These are phyloP conservation scores for Triplophysa bombifrons DNA, from an alignment of 2,797 vertebrate genomes.

Conservation along the genomic window DNA sequence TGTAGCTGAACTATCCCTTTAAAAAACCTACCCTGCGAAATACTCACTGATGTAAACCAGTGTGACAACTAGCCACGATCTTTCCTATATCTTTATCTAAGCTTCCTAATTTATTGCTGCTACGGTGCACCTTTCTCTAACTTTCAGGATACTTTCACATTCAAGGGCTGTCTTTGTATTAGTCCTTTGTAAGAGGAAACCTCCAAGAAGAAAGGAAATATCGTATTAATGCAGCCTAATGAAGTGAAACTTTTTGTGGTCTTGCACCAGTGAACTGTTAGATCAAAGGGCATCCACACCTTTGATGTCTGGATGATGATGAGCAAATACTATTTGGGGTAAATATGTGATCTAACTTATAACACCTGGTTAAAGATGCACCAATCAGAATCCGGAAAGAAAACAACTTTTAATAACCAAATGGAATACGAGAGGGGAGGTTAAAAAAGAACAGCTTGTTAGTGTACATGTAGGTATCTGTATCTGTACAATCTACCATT, in stretches of 20 bases:
- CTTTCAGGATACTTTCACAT: constrained; percentile 10
- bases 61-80: background rate
- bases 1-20: too few species aligned
- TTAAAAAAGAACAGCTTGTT: background rate
- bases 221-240: constrained; percentile 38
- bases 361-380: background rate
- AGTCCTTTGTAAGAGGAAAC: constrained; percentile 12
- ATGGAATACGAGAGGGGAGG: background rate
- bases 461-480: background rate
- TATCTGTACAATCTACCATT: too few species aligned
- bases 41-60: too few species aligned
- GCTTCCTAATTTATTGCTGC: background rate
- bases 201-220: constrained; percentile 27
- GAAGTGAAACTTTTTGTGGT: constrained; percentile 18
- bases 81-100: background rate
- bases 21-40: too few species aligned
- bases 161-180: constrained; percentile 14
- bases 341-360: constrained; percentile 27
- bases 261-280: constrained; percentile 10
- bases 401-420: constrained; percentile 5
- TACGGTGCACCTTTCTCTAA: background rate
- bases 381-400: background rate
- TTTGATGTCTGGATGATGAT: constrained; percentile 45
- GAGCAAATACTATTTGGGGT: constrained; percentile 13
- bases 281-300: constrained; percentile 30